Evolutionary conservation across 2,888 invertebrate species (phyloP).

Genomic region (Lasioglossum pauxillum): DNA sequence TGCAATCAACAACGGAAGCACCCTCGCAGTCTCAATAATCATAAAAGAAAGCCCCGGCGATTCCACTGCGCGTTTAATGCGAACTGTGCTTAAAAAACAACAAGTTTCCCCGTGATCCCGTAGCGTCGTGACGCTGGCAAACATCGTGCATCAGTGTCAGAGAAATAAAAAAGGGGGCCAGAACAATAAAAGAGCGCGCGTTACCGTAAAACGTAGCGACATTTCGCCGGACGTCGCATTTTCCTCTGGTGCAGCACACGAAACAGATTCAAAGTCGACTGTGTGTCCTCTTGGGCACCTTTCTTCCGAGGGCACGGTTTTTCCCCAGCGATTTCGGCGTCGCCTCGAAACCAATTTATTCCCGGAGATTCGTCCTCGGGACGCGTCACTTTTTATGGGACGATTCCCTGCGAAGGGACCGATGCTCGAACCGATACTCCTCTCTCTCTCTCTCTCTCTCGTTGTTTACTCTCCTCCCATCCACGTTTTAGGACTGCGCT

Average conservation of each 20-base stretch:
- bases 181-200: slow-evolving; percentile 22
- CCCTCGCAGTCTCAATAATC: not conserved
- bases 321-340: not conserved
- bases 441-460: not conserved
- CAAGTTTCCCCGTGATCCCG: no score
- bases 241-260: slow-evolving; percentile 30
- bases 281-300: slow-evolving; percentile 9
- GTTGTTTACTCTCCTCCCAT: not conserved
- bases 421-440: not conserved
- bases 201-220: slow-evolving; percentile 65
- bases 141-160: not conserved
- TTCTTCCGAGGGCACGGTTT: not conserved
- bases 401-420: not conserved
- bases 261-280: slow-evolving; percentile 22
- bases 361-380: not conserved
- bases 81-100: not conserved
- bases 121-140: not conserved
- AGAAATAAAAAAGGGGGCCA: not conserved
- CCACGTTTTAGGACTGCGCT: not conserved
- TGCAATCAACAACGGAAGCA: not conserved
- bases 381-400: slow-evolving; percentile 27
- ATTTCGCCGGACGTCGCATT: slow-evolving; percentile 54
- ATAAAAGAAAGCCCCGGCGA: not conserved
- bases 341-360: slow-evolving; percentile 7
- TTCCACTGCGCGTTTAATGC: not conserved